Percentiles rank a stretch among this genome's conserved stretches.
These are phyloP conservation scores for Metellina segmentata DNA, from an alignment of 2,888 invertebrate species.

Conservation along the genomic window DNA sequence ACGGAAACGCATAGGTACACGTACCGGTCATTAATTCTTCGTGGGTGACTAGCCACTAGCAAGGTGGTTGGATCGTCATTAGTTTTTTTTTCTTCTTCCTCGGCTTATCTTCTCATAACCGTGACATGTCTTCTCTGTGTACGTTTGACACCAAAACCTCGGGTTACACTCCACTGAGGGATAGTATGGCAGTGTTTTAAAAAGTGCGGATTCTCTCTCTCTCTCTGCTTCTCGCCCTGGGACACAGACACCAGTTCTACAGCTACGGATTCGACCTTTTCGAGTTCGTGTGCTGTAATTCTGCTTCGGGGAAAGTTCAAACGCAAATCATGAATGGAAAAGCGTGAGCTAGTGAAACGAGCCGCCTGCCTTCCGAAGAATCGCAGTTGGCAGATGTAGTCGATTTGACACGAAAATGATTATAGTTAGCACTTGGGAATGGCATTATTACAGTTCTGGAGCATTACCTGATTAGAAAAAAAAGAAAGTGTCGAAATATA, in stretches of 20 bases:
- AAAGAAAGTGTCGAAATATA: too few relatives aligned
- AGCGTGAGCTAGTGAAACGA: slow-evolving; percentile 20
- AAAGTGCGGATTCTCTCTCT: slow-evolving; percentile 6
- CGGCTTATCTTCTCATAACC: slow-evolving; percentile 32
- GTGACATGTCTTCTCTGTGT: slow-evolving; percentile 63
- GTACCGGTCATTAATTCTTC: slow-evolving; percentile 59
- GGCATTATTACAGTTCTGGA: too few relatives aligned
- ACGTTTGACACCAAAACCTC: slow-evolving; percentile 71
- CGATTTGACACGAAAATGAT: too few relatives aligned
- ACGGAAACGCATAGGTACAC: slow-evolving; percentile 62
- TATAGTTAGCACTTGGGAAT: too few relatives aligned
- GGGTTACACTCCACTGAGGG: slow-evolving; percentile 19
- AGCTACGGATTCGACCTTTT: slow-evolving; percentile 23
- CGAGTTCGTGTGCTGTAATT: slow-evolving; percentile 30
- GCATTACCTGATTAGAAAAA: too few relatives aligned
- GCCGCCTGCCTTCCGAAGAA: not conserved
- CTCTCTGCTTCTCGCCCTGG: slow-evolving; percentile 5
- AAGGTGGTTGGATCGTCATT: slow-evolving; percentile 17
- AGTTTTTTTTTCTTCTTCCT: slow-evolving; percentile 4
- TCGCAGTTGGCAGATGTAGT: too few relatives aligned
- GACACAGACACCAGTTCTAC: slow-evolving; percentile 55
- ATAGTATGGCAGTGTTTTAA: slow-evolving; percentile 64
- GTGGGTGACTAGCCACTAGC: slow-evolving; percentile 63
- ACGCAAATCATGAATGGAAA: slow-evolving; percentile 15
- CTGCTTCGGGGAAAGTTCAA: slow-evolving; percentile 54